Percentiles rank a stretch among this genome's conserved stretches.
These are phyloP conservation scores for Xenopus borealis DNA, from an alignment of 2,113 vertebrate species.

Conservation along the genomic window DNA sequence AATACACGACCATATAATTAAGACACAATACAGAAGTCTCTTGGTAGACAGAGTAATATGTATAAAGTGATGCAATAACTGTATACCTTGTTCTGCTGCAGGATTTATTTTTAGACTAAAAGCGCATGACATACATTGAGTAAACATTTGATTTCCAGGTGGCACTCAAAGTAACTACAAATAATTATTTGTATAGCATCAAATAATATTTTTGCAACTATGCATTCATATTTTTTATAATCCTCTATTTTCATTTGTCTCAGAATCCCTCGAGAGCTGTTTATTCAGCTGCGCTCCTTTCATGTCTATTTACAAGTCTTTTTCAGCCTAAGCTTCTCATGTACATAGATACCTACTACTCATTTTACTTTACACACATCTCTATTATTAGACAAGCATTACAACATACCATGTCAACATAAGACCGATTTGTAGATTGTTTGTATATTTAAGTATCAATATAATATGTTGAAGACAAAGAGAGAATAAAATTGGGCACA, in stretches of 20 bases:
- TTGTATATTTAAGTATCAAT: too few relatives aligned
- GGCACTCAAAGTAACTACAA: neutral
- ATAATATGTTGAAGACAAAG: too few relatives aligned
- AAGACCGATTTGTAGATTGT: neutral
- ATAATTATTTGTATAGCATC: conserved; percentile 15
- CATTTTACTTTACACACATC: conserved; percentile 35
- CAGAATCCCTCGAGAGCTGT: conserved; percentile 33
- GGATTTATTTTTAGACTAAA: too few relatives aligned
- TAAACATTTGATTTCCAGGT: neutral
- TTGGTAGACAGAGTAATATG: too few relatives aligned
- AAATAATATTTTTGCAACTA: conserved; percentile 42
- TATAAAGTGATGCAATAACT: too few relatives aligned
- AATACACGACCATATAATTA: too few relatives aligned
- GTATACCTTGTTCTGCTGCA: too few relatives aligned
- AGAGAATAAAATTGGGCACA: too few relatives aligned
- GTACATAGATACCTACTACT: conserved; percentile 44
- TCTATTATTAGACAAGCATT: conserved; percentile 21
- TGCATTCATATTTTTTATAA: conserved; percentile 40
- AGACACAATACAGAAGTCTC: too few relatives aligned
- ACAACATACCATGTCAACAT: conserved; percentile 10
- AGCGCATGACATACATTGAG: neutral
- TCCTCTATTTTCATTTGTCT: conserved; percentile 33
- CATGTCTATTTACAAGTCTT: conserved; percentile 44
- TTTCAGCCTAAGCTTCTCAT: conserved; percentile 19
- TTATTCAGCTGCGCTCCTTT: conserved; percentile 58